A percentile compares a stretch with the other conserved stretches of the same genome.
Evolutionary conservation across 1,140 invertebrate genomes (phyloP).

Genomic region (Caenorhabditis remanei): DNA sequence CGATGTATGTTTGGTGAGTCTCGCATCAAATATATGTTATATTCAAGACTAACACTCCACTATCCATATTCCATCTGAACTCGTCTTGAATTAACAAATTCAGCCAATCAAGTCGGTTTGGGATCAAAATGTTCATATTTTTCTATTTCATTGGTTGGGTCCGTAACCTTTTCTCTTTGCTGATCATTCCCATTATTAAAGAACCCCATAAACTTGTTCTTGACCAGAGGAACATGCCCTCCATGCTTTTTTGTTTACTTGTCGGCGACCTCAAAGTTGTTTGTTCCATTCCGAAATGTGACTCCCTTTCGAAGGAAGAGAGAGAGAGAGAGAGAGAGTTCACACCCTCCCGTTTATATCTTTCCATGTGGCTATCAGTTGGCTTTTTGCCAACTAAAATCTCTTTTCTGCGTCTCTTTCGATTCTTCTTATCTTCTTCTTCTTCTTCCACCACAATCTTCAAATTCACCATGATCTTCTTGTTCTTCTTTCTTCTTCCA

Average conservation of each 20-base stretch:
- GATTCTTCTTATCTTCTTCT: background rate
- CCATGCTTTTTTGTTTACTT: constrained; percentile 54
- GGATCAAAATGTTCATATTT: no score
- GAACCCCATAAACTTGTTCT: background rate
- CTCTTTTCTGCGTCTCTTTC: constrained; percentile 6
- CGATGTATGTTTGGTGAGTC: no score
- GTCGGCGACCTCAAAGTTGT: constrained; percentile 2
- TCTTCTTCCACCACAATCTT: background rate
- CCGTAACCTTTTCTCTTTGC: no score
- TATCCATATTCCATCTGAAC: no score
- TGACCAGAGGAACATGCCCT: background rate
- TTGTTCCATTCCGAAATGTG: constrained; percentile 46
- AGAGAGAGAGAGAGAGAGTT: background rate
- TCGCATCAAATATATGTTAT: no score
- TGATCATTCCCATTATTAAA: background rate
- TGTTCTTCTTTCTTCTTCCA: constrained; percentile 25
- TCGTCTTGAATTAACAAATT: no score
- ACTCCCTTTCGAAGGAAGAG: background rate
- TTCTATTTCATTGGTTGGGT: no score
- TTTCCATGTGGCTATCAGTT: constrained; percentile 21
- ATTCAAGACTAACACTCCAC: no score
- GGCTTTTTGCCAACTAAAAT: constrained; percentile 27
- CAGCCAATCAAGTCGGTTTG: no score
- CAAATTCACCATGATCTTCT: constrained; percentile 25
- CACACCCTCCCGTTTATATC: background rate